A percentile compares a stretch with the other conserved stretches of the same genome.
Evolutionary conservation across 2,888 invertebrate genomes (phyloP).

Genomic region (Heteropelma amictum): DNA sequence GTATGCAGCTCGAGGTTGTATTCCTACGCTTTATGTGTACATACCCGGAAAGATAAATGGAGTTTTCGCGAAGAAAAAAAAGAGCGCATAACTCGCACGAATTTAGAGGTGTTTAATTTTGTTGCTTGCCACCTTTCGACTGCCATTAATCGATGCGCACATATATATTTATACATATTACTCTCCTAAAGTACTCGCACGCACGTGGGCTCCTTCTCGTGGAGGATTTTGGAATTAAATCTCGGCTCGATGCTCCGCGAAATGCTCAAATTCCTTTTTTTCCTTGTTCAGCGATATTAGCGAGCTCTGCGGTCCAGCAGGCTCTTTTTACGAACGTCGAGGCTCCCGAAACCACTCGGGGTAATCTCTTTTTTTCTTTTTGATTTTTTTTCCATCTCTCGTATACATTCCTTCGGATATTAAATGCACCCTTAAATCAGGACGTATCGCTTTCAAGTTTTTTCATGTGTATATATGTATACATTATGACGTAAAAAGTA

Average conservation of each 20-base stretch:
- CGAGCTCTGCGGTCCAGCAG: no score
- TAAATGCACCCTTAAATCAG: constrained; percentile 32
- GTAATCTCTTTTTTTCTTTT: neutral
- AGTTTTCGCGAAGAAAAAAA: no score
- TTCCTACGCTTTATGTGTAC: neutral
- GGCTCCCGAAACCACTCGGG: neutral
- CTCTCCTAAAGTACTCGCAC: constrained; percentile 5
- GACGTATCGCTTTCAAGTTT: constrained; percentile 19
- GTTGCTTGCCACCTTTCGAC: neutral
- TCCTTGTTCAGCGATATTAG: neutral
- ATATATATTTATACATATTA: no score
- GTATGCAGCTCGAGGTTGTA: constrained; percentile 2
- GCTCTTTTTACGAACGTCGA: neutral
- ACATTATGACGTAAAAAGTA: neutral
- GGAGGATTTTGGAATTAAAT: constrained; percentile 27
- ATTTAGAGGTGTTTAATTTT: neutral
- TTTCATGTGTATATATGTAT: neutral
- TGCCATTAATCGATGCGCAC: neutral
- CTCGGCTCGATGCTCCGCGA: constrained; percentile 2
- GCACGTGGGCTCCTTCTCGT: constrained; percentile 26
- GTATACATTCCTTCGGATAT: neutral
- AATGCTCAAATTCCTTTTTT: neutral
- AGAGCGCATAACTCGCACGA: constrained; percentile 4
- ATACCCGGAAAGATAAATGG: no score
- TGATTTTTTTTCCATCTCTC: neutral